Evolutionary conservation across 2,113 vertebrate species (phyloP).

Genomic region (Tupaia chinensis): DNA sequence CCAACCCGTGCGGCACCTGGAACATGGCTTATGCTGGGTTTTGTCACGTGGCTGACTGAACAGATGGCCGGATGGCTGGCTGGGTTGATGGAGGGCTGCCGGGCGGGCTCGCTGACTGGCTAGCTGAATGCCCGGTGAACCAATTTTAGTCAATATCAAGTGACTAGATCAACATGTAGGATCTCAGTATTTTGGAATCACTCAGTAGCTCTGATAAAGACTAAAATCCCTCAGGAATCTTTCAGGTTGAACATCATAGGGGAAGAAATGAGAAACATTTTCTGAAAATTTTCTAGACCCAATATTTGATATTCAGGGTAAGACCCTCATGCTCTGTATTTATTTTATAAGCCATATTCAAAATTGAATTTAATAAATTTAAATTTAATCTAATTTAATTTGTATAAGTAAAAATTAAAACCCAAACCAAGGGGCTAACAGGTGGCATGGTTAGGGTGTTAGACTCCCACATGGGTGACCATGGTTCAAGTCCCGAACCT

Average conservation of each 20-base stretch:
- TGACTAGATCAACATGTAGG: neutral
- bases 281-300: neutral
- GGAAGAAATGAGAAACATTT: neutral
- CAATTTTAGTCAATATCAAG: neutral
- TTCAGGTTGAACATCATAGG: neutral
- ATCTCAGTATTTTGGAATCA: neutral
- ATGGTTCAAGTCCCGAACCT: no score
- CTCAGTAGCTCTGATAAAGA: neutral
- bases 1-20: neutral
- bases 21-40: neutral
- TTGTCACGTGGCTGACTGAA: neutral
- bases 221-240: neutral
- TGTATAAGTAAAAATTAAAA: neutral
- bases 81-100: neutral
- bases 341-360: neutral
- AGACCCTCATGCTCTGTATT: neutral
- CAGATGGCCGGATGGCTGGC: no score
- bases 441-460: no score
- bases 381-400: no score
- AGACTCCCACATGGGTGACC: no score
- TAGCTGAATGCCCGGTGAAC: neutral
- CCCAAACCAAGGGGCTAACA: neutral
- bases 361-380: neutral
- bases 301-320: neutral
- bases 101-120: no score